phyloP scores from a whole-genome alignment of 2,113 vertebrate genomes.

The Clarias magur region DNA sequence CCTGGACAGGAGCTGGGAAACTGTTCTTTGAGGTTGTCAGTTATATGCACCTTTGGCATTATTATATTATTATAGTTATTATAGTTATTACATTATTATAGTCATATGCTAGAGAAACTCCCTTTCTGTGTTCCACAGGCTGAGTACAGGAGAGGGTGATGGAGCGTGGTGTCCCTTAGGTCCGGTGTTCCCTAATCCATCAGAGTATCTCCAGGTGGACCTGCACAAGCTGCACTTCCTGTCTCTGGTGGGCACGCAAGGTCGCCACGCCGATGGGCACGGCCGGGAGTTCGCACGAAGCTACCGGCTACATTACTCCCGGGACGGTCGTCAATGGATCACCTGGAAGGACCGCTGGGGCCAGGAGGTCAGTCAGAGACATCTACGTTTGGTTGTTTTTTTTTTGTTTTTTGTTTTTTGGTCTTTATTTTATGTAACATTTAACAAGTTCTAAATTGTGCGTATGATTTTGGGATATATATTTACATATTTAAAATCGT shows the following conservation, averaged over 20 bases:
- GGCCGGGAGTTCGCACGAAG: slow-evolving; percentile 88
- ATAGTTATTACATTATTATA: too few species aligned
- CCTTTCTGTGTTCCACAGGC: slow-evolving; percentile 65
- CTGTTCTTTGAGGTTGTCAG: background rate
- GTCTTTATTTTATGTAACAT: background rate
- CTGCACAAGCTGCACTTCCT: slow-evolving; percentile 82
- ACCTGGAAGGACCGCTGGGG: slow-evolving; percentile 89
- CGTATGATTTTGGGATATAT: background rate
- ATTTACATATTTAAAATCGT: too few species aligned
- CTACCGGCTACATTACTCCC: slow-evolving; percentile 86
- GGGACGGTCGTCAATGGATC: slow-evolving; percentile 85
- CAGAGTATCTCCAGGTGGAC: slow-evolving; percentile 90
- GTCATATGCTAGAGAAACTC: background rate
- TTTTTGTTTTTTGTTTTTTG: background rate
- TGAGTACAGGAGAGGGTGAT: slow-evolving; percentile 86
- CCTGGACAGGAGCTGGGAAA: background rate
- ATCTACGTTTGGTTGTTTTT: background rate
- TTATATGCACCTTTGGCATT: background rate
- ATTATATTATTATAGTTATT: too few species aligned
- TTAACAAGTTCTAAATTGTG: background rate
- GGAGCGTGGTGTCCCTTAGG: slow-evolving; percentile 92
- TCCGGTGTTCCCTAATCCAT: slow-evolving; percentile 80
- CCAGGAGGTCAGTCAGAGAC: slow-evolving; percentile 74
- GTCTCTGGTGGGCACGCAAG: slow-evolving; percentile 90
- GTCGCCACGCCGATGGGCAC: slow-evolving; percentile 86